phyloP scores from a whole-genome alignment of 2,888 invertebrate genomes.

The Lucinisca nassula region DNA sequence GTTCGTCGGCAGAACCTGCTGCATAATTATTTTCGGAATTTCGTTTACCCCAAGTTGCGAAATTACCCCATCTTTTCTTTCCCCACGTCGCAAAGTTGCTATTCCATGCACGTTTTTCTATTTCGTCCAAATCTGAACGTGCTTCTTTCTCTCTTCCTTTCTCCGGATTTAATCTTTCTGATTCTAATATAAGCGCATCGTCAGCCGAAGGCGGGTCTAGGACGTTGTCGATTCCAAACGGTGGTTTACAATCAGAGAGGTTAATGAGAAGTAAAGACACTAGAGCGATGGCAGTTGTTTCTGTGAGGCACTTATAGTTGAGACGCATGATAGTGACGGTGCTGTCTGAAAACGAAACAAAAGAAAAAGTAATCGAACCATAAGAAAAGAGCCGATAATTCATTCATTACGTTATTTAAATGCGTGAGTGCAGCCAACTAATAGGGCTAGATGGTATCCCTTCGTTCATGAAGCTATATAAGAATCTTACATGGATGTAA shows the following conservation, averaged over 20 bases:
- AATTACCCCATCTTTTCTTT: slow-evolving; percentile 34
- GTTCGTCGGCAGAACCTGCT: neutral
- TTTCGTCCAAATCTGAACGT: slow-evolving; percentile 5
- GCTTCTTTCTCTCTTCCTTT: neutral
- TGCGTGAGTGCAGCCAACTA: too few relatives aligned
- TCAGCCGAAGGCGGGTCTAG: neutral
- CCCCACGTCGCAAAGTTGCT: slow-evolving; percentile 6
- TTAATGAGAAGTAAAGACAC: slow-evolving; percentile 20
- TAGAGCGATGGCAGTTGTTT: slow-evolving; percentile 19
- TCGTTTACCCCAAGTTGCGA: slow-evolving; percentile 47
- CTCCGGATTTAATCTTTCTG: neutral
- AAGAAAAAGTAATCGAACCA: neutral
- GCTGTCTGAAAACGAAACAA: slow-evolving; percentile 8
- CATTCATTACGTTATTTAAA: too few relatives aligned
- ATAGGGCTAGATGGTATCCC: too few relatives aligned
- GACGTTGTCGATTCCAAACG: slow-evolving; percentile 17
- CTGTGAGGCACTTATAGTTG: slow-evolving; percentile 51
- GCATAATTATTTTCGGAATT: neutral
- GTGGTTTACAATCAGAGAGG: slow-evolving; percentile 41
- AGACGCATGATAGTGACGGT: slow-evolving; percentile 35
- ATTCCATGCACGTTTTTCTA: slow-evolving; percentile 41
- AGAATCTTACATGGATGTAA: too few relatives aligned
- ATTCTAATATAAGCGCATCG: neutral
- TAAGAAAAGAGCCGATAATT: too few relatives aligned
- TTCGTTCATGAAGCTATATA: too few relatives aligned